Conservation (phyloP, 2,113 vertebrate genomes). For the Coracopsis vasa region DNA sequence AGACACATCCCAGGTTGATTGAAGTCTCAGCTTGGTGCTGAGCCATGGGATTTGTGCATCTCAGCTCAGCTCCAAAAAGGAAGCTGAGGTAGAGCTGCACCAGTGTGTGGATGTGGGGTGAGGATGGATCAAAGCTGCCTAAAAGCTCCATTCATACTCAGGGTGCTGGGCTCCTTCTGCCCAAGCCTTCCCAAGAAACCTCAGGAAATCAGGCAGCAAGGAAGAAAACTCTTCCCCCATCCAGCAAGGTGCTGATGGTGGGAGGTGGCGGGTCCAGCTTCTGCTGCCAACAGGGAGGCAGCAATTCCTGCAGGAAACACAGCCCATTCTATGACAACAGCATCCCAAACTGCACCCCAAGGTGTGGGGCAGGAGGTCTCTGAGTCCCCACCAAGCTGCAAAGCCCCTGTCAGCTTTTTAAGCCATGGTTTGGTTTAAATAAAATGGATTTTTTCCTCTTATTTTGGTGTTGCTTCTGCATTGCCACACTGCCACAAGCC, state of each 20-base stretch:
- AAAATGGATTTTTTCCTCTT: not conserved
- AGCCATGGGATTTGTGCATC: not conserved
- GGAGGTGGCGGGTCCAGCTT: accelerated
- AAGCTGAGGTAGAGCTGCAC: accelerated
- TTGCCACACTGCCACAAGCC: accelerated
- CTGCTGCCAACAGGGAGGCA: accelerated
- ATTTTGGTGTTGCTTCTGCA: accelerated
- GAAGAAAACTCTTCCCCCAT: not conserved
- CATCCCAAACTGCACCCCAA: accelerated
- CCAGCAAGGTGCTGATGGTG: not conserved
- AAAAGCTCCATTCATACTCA: accelerated
- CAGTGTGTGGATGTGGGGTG: accelerated
- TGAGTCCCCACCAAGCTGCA: accelerated
- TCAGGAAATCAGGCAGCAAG: not conserved
- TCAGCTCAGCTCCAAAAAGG: not conserved
- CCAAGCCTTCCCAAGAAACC: not conserved
- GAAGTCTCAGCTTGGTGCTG: not conserved
- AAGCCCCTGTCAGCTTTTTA: not conserved
- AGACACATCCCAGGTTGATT: too few relatives aligned
- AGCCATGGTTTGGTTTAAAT: not conserved
- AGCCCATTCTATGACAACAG: accelerated
- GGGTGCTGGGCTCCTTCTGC: not conserved
- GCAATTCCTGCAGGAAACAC: accelerated
- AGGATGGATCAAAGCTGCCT: not conserved
- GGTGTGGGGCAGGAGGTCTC: not conserved